Conservation (phyloP, 2,113 vertebrate genomes). For the Anguilla japonica region DNA sequence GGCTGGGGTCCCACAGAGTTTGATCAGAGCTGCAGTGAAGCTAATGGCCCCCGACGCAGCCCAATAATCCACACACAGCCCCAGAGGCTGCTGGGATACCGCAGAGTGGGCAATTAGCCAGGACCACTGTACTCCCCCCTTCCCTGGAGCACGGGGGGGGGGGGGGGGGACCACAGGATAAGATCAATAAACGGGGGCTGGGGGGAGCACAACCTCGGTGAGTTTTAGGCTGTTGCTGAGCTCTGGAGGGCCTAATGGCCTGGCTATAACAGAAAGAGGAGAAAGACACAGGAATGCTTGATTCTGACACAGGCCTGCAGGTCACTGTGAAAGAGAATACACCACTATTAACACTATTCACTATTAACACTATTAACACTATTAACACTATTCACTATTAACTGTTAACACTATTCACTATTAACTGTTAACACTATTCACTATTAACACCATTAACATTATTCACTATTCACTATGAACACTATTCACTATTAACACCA, state of each 20-base stretch:
- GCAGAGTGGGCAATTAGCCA: background rate
- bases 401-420: too few species aligned
- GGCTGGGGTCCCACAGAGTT: background rate
- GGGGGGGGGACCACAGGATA: background rate
- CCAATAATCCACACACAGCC: background rate
- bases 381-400: too few species aligned
- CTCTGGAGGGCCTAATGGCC: background rate
- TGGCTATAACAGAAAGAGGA: background rate
- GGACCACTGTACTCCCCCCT: background rate
- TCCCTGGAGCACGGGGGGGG: too few species aligned
- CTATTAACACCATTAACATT: too few species aligned
- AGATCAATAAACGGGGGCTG: background rate
- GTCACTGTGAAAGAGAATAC: background rate
- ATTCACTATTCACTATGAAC: too few species aligned
- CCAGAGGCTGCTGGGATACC: background rate
- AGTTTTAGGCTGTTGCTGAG: background rate
- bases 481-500: too few species aligned
- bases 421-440: too few species aligned
- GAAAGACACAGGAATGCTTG: too few species aligned
- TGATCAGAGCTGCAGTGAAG: background rate
- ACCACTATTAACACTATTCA: too few species aligned
- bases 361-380: too few species aligned
- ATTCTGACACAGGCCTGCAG: background rate
- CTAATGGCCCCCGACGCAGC: background rate
- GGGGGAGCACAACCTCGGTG: too few species aligned